Evolutionary conservation across 2,797 vertebrate genomes (phyloP), one percentile per base, ranked within the genome.

Genomic region (Fringilla coelebs): DNA sequence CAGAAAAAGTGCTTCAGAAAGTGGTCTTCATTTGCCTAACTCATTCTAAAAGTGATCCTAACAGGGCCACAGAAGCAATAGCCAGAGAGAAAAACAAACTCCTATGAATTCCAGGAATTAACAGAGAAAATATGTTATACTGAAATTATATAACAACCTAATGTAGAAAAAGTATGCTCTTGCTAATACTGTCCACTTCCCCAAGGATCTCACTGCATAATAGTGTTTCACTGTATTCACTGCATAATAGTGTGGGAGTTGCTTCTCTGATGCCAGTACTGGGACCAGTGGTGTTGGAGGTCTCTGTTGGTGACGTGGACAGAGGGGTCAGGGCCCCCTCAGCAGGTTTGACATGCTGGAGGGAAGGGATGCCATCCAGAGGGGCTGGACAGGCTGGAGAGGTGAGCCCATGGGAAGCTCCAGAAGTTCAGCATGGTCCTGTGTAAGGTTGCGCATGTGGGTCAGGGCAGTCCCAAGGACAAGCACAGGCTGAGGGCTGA

Each of bases 241-340:
- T 60, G 57, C 15, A 5, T 4, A 7, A 13, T 0, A 28, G 29
- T 20, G 57, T 13, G 43, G 45, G 16, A 29, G 36, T 0, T 31
- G 9, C 6, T 45, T 38, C 66, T 62, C 66, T 17, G 48, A 41
- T n/a, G 36, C 17, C 7, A 4, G 25, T 3, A 10, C 13, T 22
- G 41, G 60, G 24, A 55, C 28, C 4, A 4, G 29, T 4, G 43
- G 3, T 16, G 18, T 45, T 62, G 20, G 13, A 29, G 0, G 5
- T 4, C 41, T 25, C 40, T 73, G 36, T 3, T 28, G 67, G 43
- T 3, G 29, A 32, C 3, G 2, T 0, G 66, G 36, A 32, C 73
- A 62, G 43, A 1, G 15, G 25, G 16, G 32, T 20, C 74, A 57
- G 29, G 1, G 16, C 43, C 45, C 16, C 38, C 61, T 45, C 22